phyloP scores from a whole-genome alignment of 1,140 invertebrate genomes.

The Cyrtorhinus lividipennis region DNA sequence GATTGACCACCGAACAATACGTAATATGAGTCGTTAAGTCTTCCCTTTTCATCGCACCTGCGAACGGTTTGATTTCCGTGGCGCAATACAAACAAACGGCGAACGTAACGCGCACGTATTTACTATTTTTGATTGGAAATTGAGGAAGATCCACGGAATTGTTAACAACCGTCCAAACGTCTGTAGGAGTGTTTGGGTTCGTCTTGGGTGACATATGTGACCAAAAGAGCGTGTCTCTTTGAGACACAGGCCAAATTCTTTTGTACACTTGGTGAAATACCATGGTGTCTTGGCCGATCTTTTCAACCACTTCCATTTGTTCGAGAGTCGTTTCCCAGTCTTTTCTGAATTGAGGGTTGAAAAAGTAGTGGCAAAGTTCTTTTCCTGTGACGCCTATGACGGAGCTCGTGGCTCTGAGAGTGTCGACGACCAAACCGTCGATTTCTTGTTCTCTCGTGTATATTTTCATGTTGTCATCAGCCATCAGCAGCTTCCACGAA shows the following conservation, averaged over 20 bases:
- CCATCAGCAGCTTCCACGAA: background rate
- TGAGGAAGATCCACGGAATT: background rate
- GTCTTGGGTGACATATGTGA: background rate
- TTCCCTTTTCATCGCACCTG: background rate
- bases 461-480: background rate
- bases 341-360: background rate
- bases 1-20: background rate
- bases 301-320: background rate
- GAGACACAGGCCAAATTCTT: background rate
- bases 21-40: background rate
- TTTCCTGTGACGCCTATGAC: background rate
- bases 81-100: background rate
- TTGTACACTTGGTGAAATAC: background rate
- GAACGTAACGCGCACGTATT: background rate
- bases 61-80: background rate
- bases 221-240: background rate
- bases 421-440: background rate
- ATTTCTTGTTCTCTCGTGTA: background rate
- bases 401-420: background rate
- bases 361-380: background rate
- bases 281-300: background rate
- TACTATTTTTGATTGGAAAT: background rate
- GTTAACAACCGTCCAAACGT: background rate
- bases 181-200: background rate
- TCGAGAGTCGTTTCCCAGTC: background rate